Evolutionary conservation across 2,113 vertebrate genomes (phyloP), one percentile per base, ranked within the genome.

Genomic region (Pongo pygmaeus): DNA sequence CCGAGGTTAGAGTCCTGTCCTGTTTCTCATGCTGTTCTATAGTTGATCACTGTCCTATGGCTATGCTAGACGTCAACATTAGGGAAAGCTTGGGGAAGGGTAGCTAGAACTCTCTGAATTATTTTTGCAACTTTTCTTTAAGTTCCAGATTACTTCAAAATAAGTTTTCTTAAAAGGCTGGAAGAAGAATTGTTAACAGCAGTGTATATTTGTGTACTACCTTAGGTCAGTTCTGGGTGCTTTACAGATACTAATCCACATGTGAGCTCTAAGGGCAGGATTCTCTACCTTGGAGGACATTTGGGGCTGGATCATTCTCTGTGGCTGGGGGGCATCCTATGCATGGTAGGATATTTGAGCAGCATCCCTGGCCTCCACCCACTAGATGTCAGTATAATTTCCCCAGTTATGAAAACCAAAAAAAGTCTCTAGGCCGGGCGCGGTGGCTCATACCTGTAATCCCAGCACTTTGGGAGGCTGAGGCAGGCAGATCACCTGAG

Each of bases 51-150:
- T 14, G 11, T 74, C 46, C 46, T 57, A 25, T 43, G 57, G 52
- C 59, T 77, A 10, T 32, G 32, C 5, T 40, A 16, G 57, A 64
- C 7, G 2, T 78, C 78, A 94, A 43, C 17, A 46, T 35, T n/a
- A 64, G 69, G 18, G 1, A 40, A 89, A 92, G 67, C 32, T 64
- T 70, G 61, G 70, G 8, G 46, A 57, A 81, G n/a, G 52, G 48
- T 13, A 83, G 25, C 64, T 9, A 48, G 50, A 74, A 52, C 48
- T 50, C 52, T 35, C 79, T n/a, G 50, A 80, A 77, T 30, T 77
- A 38, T 52, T 95, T 96, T 79, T 61, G n/a, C 30, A 78, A 84
- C 30, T 72, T 72, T 89, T 91, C 32, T 74, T 22, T 91, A 91
- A 91, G 32, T 17, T 48, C 38, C 18, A 59, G 59, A 59, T 88